These are phyloP conservation scores for Lepus oiostolus DNA, from an alignment of 2,797 vertebrate species.

Conservation along the genomic window DNA sequence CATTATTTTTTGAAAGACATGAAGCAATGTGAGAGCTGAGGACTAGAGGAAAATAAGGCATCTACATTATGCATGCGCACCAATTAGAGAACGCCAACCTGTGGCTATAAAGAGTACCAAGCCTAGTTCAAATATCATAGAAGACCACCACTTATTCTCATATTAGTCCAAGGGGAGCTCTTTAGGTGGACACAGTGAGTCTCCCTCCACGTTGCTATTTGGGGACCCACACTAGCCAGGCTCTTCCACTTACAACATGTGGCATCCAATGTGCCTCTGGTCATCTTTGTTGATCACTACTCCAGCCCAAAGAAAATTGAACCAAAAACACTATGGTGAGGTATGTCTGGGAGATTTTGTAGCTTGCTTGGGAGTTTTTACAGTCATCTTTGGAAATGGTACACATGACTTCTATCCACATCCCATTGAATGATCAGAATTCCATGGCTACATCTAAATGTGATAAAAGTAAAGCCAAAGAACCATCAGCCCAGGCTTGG, in stretches of 20 bases:
- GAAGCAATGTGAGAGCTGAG: background rate
- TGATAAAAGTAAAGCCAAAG: background rate
- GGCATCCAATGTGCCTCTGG: background rate
- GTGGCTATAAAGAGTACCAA: background rate
- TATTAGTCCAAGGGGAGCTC: background rate
- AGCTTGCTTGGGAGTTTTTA: background rate
- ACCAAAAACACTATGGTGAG: background rate
- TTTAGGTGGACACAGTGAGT: background rate
- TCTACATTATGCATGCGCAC: background rate
- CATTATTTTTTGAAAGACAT: background rate
- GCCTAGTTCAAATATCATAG: background rate
- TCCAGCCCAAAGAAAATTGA: background rate
- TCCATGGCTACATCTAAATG: background rate
- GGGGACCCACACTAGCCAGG: background rate
- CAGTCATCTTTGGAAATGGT: background rate
- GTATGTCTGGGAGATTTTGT: background rate
- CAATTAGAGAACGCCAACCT: background rate
- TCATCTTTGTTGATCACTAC: background rate
- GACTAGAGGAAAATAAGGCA: background rate
- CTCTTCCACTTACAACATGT: background rate
- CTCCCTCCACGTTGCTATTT: background rate
- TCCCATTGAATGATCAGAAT: background rate
- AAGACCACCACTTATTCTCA: constrained; percentile 6
- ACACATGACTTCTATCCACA: background rate
- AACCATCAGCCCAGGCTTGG: background rate